A percentile compares a stretch with the other conserved stretches of the same genome.
Conservation (phyloP, 2,888 invertebrate genomes). For the Brachycybe producta region DNA sequence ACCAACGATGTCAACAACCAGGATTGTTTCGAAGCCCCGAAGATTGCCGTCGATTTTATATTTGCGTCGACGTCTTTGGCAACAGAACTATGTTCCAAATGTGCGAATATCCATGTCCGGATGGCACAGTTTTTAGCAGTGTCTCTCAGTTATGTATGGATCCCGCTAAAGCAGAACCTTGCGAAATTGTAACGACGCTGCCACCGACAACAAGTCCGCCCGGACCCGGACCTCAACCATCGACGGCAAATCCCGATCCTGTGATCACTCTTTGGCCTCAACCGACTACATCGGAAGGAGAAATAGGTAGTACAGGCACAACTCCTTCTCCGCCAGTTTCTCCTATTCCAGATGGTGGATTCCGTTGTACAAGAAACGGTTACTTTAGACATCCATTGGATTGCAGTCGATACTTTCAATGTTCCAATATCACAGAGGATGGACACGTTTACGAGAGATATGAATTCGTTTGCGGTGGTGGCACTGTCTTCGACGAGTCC, state of each 20-base stretch:
- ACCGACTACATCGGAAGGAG: not conserved
- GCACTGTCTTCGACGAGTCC: constrained; percentile 24
- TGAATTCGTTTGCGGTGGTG: constrained; percentile 23
- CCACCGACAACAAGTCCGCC: not conserved
- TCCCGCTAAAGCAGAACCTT: constrained; percentile 10
- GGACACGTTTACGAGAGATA: constrained; percentile 18
- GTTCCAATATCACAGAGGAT: constrained; percentile 12
- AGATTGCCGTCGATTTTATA: constrained; percentile 11
- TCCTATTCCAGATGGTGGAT: constrained; percentile 2
- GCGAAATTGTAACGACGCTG: not conserved
- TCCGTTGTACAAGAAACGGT: constrained; percentile 20
- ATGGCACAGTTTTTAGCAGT: constrained; percentile 14
- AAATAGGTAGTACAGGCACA: not conserved
- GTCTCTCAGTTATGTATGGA: constrained; percentile 1
- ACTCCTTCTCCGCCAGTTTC: not conserved
- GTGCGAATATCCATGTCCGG: constrained; percentile 16
- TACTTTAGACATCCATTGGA: constrained; percentile 26
- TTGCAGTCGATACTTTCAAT: constrained; percentile 26
- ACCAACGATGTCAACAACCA: constrained; percentile 6
- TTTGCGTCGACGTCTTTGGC: constrained; percentile 7
- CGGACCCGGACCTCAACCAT: not conserved
- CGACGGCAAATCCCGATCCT: not conserved
- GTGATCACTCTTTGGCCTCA: not conserved
- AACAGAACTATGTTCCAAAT: constrained; percentile 11
- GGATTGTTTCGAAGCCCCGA: constrained; percentile 14